These are phyloP conservation scores for Cichladusa arquata DNA, from an alignment of 2,113 vertebrate genomes.

Conservation along the genomic window DNA sequence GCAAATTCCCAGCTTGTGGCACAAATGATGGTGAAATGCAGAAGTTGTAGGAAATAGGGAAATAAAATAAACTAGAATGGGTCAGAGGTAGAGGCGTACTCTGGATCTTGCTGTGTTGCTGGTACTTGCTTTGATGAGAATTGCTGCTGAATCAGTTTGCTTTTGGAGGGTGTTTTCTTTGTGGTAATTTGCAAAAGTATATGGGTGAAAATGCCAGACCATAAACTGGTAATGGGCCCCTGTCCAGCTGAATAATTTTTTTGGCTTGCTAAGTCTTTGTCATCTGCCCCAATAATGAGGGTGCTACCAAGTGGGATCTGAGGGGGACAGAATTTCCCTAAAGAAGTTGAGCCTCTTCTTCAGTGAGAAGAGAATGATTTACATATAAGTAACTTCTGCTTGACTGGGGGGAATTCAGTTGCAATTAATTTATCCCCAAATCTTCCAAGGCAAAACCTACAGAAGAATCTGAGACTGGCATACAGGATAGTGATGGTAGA, in stretches of 20 bases:
- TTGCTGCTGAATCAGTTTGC: background rate
- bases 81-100: background rate
- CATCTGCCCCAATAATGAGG: background rate
- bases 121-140: background rate
- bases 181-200: background rate
- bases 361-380: background rate
- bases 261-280: background rate
- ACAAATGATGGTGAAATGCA: background rate
- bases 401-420: background rate
- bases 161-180: background rate
- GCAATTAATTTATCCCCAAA: background rate
- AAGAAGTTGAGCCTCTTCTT: background rate
- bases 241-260: background rate
- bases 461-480: background rate
- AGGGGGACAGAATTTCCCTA: background rate
- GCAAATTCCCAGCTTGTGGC: background rate
- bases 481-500: background rate
- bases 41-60: background rate
- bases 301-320: background rate
- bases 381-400: background rate
- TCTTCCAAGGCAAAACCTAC: background rate
- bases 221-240: background rate
- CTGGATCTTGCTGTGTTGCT: background rate
- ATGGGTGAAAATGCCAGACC: background rate
- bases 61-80: background rate